These are phyloP conservation scores for Camelus dromedarius DNA, from an alignment of 2,113 vertebrate genomes.

Conservation along the genomic window DNA sequence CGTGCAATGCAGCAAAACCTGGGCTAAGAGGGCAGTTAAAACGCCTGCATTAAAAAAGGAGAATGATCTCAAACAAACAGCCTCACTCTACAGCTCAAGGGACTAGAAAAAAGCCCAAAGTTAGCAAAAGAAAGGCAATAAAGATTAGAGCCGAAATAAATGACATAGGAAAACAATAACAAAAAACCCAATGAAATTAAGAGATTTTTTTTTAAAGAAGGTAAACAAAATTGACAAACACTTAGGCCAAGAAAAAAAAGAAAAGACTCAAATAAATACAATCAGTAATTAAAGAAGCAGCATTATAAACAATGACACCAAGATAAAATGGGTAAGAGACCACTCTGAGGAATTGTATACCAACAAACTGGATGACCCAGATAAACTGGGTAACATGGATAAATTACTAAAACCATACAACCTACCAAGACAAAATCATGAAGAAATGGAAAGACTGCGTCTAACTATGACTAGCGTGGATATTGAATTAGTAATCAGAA, in stretches of 20 bases:
- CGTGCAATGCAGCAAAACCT: too few species aligned
- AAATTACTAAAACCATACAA: neutral
- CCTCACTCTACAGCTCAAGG: neutral
- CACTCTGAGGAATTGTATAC: neutral
- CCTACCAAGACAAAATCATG: neutral
- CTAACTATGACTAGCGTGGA: neutral
- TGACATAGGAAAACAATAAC: neutral
- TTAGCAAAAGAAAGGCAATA: neutral
- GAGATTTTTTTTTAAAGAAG: neutral
- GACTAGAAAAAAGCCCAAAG: neutral
- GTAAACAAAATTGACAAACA: neutral
- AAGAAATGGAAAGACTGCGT: neutral
- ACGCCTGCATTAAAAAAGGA: neutral
- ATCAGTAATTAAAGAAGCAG: neutral
- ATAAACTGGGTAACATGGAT: neutral
- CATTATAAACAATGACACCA: neutral
- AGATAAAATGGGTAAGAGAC: neutral
- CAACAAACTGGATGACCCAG: neutral
- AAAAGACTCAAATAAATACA: neutral
- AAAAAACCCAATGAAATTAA: neutral
- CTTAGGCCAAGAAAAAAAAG: neutral
- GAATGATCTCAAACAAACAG: neutral
- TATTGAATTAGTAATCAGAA: neutral
- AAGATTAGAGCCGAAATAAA: neutral
- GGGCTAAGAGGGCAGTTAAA: neutral